A percentile compares a stretch with the other conserved stretches of the same genome.
These are phyloP conservation scores for Oncorhynchus gorbuscha DNA, from an alignment of 2,113 vertebrate genomes.

Conservation along the genomic window DNA sequence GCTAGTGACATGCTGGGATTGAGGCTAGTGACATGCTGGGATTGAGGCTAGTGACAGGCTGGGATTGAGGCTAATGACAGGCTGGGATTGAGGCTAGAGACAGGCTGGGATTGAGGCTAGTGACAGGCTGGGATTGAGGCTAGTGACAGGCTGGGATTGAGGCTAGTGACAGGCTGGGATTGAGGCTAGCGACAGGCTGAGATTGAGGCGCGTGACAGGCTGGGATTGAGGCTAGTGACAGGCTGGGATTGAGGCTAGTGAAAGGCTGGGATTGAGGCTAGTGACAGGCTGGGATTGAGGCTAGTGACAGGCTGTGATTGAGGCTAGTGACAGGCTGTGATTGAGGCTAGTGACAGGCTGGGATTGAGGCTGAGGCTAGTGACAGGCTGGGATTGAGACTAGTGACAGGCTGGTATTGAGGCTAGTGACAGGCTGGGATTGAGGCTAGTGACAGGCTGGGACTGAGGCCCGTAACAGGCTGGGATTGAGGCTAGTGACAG, in stretches of 20 bases:
- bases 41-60: too few relatives aligned
- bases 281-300: background rate
- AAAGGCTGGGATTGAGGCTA: background rate
- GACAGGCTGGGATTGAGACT: too few relatives aligned
- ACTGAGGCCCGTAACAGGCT: too few relatives aligned
- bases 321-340: too few relatives aligned
- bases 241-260: background rate
- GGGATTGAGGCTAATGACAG: too few relatives aligned
- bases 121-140: too few relatives aligned
- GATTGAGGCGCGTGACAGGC: too few relatives aligned
- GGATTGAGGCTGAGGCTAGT: background rate
- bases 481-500: too few relatives aligned
- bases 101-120: background rate
- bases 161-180: background rate
- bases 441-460: background rate
- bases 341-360: background rate
- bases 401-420: background rate
- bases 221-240: too few relatives aligned
- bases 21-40: background rate
- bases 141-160: too few relatives aligned
- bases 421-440: background rate
- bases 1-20: too few relatives aligned
- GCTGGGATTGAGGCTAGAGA: background rate
- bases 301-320: too few relatives aligned
- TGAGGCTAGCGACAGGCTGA: background rate